A percentile compares a stretch with the other conserved stretches of the same genome.
Conservation (phyloP, 2,113 vertebrate genomes). For the Periophthalmus modestus region DNA sequence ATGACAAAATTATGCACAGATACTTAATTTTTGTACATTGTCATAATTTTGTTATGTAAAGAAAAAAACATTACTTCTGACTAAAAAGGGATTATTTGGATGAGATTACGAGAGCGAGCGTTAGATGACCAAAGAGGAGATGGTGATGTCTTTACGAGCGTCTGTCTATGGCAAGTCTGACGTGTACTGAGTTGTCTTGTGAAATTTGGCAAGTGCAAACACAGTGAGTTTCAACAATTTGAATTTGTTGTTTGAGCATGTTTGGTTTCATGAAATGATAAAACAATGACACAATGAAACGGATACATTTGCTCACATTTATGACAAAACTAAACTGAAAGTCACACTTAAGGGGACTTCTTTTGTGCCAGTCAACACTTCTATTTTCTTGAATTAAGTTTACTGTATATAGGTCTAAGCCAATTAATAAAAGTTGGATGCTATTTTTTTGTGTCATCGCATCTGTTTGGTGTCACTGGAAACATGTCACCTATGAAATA, state of each 20-base stretch:
- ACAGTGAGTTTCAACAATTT: slow-evolving; percentile 14
- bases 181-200: slow-evolving; percentile 11
- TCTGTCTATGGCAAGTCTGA: slow-evolving; percentile 2
- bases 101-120: neutral
- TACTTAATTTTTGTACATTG: neutral
- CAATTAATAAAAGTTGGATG: neutral
- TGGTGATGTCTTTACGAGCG: neutral
- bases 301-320: neutral
- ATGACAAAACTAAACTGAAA: neutral
- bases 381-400: neutral
- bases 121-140: slow-evolving; percentile 41
- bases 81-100: neutral
- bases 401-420: neutral
- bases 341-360: slow-evolving; percentile 16
- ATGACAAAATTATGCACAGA: neutral
- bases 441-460: neutral
- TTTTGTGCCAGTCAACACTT: slow-evolving; percentile 41
- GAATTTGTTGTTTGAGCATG: neutral
- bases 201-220: slow-evolving; percentile 13
- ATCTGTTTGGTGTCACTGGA: neutral
- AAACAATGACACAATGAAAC: neutral
- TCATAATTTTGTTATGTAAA: neutral
- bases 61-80: neutral
- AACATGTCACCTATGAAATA: neutral
- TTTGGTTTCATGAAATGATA: slow-evolving; percentile 15